Percentiles rank a stretch among this genome's conserved stretches.
Evolutionary conservation across 1,140 invertebrate species (phyloP).

Genomic region (Drosophila insularis): DNA sequence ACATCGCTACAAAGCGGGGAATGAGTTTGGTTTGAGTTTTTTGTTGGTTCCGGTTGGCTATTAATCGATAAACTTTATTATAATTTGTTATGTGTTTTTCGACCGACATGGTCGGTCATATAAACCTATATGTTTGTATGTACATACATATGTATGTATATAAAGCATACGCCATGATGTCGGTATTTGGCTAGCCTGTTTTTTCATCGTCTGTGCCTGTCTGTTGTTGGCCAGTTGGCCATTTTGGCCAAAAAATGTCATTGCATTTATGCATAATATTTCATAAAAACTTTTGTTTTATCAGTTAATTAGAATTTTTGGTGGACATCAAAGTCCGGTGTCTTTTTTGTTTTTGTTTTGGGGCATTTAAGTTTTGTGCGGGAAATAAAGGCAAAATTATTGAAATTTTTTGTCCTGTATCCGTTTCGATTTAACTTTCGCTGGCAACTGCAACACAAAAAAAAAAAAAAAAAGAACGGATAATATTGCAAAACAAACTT

Average conservation of each 20-base stretch:
- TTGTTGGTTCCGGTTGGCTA: constrained; percentile 40
- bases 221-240: constrained; percentile 3
- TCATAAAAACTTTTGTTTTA: constrained; percentile 66
- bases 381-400: constrained; percentile 62
- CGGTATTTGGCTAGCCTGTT: constrained; percentile 17
- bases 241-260: constrained; percentile 36
- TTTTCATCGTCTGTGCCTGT: constrained; percentile 44
- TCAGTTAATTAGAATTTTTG: constrained; percentile 77
- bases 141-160: background rate
- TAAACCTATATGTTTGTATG: background rate
- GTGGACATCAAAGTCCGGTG: constrained; percentile 17
- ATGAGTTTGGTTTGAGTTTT: constrained; percentile 5
- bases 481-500: constrained; percentile 2
- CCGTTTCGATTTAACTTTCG: constrained; percentile 76
- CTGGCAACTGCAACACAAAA: constrained; percentile 18
- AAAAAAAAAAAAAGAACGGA: too few species aligned
- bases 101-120: background rate
- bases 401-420: constrained; percentile 49
- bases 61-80: constrained; percentile 79
- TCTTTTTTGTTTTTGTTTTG: background rate
- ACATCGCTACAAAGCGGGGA: constrained; percentile 13
- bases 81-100: constrained; percentile 65
- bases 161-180: constrained; percentile 57
- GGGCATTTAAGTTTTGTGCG: constrained; percentile 55
- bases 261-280: constrained; percentile 57